Base-by-base conservation (phyloP, 2,113 vertebrate species). In the Corythoichthys haematopterus region DNA sequence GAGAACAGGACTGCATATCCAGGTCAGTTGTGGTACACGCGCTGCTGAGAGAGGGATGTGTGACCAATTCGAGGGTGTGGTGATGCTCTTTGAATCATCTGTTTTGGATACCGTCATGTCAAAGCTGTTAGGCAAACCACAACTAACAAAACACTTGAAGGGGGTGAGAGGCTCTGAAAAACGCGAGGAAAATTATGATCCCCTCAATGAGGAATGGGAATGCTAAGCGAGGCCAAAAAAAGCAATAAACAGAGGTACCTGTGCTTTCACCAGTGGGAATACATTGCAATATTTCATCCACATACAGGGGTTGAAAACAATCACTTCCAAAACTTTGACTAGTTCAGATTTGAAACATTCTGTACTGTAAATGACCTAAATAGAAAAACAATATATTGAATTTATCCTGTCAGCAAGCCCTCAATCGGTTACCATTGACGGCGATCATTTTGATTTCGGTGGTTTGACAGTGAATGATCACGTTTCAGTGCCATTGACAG, bases 1-100 rank as follows among this genome's bases (percentile, higher is more conserved):
- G 87, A 90, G 86, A 90, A 89, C 84, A 89, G 84, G 77, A 68
- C 80, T 82, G 82, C 75, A 83, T 85, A 88, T 85, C 82, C 88
- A 85, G 88, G 85, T 90, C 85, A 85, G 84, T 84, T 84, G 87
- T 88, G 85, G 88, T 71, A 77, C 80, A 74, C 61, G 43, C 68
- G 63, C 74, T 71, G 70, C 78, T 83, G 73, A 85, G 78, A 80
- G 70, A 74, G 83, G 74, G 83, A 69, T 70, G 57, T 71, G 66
- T 66, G 75, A 75, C 72, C 63, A 64, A 66, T 76, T 64, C 69
- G 43, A 75, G 82, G 77, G 78, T 68, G 77, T 69, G 74, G 72
- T 66, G 70, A 68, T 67, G 77, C 62, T 57, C 12, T 77, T 85
- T 71, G 38, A 72, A 66, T 53, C 33, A 43, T 82, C 51, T 66